Percentiles rank a stretch among this genome's conserved stretches.
These are phyloP conservation scores for Penaeus chinensis DNA, from an alignment of 1,140 invertebrate species.

Conservation along the genomic window DNA sequence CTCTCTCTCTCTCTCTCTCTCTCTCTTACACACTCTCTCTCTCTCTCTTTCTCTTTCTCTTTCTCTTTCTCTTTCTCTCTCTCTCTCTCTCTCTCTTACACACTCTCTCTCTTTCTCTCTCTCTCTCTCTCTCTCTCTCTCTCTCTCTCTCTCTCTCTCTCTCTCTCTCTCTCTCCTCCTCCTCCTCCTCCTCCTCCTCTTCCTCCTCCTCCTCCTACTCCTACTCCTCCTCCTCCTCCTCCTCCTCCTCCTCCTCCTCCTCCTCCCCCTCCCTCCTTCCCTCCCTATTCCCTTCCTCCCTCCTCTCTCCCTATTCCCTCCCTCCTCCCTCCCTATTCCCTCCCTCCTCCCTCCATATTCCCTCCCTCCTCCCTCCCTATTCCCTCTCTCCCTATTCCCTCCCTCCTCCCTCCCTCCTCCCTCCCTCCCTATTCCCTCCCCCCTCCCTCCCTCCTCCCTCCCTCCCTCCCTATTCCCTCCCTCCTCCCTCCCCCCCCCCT, in stretches of 20 bases:
- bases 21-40: slow-evolving; percentile 7
- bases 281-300: no score
- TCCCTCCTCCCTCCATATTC: not conserved
- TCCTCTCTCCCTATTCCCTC: no score
- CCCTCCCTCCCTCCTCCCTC: not conserved
- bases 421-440: slow-evolving; percentile 19
- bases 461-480: not conserved
- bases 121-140: no score
- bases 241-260: no score
- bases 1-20: no score
- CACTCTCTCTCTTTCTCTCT: no score
- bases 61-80: slow-evolving; percentile 32
- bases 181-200: slow-evolving; percentile 20
- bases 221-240: not conserved
- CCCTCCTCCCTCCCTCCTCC: not conserved
- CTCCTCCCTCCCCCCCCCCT: not conserved
- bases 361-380: no score
- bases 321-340: no score
- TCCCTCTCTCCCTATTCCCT: no score
- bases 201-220: slow-evolving; percentile 1
- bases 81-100: not conserved
- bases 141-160: not conserved
- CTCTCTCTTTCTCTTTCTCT: slow-evolving; percentile 37
- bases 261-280: no score
- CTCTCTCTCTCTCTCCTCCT: slow-evolving; percentile 33